Conservation (phyloP, 2,888 invertebrate species). For the Pteria penguin region DNA sequence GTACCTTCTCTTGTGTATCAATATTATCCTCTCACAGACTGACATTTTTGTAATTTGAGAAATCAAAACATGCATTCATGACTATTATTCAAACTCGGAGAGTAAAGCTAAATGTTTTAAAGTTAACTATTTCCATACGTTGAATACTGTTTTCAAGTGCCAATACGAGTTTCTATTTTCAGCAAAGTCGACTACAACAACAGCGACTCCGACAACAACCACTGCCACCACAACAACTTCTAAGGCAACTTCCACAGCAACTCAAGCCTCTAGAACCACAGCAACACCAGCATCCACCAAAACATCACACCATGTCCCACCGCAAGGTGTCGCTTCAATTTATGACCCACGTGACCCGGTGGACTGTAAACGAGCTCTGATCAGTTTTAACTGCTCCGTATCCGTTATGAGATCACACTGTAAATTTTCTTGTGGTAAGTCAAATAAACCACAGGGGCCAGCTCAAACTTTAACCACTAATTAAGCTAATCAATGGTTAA, state of each 20-base stretch:
- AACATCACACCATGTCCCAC: slow-evolving; percentile 10
- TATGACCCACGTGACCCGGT: slow-evolving; percentile 34
- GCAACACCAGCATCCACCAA: neutral
- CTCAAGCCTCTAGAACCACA: neutral
- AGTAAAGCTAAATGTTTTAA: no score
- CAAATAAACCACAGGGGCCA: no score
- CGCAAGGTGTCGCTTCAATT: slow-evolving; percentile 30
- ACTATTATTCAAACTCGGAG: no score
- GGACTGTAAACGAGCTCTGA: slow-evolving; percentile 33
- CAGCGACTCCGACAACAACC: neutral
- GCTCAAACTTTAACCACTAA: no score
- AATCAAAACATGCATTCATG: no score
- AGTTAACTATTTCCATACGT: no score
- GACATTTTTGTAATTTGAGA: no score
- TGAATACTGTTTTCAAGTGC: no score
- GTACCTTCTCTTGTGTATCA: no score
- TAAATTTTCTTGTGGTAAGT: slow-evolving; percentile 32
- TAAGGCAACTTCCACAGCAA: neutral
- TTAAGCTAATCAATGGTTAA: no score
- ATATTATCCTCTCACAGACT: no score
- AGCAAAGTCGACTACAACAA: neutral
- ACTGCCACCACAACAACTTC: neutral
- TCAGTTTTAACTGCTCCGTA: slow-evolving; percentile 5
- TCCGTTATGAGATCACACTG: slow-evolving; percentile 30
- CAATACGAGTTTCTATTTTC: neutral